Evolutionary conservation across 2,113 vertebrate genomes (phyloP).

Genomic region (Cavia porcellus): DNA sequence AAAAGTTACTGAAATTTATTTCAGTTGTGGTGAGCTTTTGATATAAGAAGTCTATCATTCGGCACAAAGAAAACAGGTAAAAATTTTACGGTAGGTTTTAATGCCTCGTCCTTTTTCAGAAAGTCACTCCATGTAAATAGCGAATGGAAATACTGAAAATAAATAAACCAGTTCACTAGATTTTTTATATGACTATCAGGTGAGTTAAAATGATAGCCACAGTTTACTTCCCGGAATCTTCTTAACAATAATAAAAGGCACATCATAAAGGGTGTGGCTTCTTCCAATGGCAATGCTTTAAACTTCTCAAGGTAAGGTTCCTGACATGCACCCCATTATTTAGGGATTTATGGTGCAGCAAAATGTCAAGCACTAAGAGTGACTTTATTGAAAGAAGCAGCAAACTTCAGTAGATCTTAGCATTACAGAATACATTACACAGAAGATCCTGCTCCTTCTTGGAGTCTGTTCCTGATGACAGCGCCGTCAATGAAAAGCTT

Average conservation of each 20-base stretch:
- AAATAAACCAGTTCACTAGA: background rate
- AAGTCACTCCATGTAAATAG: background rate
- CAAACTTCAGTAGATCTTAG: conserved; percentile 10
- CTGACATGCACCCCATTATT: background rate
- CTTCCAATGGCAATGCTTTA: background rate
- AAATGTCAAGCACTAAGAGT: background rate
- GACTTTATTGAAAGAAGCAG: conserved; percentile 1
- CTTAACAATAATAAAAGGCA: background rate
- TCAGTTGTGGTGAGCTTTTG: background rate
- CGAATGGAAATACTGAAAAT: background rate
- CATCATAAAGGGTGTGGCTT: background rate
- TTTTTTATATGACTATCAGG: background rate
- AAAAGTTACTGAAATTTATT: background rate
- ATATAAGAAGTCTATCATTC: background rate
- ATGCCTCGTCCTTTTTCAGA: background rate
- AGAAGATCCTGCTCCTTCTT: background rate
- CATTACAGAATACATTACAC: background rate
- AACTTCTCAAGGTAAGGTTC: background rate
- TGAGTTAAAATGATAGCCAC: background rate
- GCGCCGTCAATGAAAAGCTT: background rate
- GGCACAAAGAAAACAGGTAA: background rate
- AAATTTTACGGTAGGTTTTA: background rate
- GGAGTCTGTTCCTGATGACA: background rate
- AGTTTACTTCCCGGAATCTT: background rate
- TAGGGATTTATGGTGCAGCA: background rate